Evolutionary conservation across 2,888 invertebrate species (phyloP), one percentile per base, ranked within the genome.

Genomic region (Rhingia campestris): DNA sequence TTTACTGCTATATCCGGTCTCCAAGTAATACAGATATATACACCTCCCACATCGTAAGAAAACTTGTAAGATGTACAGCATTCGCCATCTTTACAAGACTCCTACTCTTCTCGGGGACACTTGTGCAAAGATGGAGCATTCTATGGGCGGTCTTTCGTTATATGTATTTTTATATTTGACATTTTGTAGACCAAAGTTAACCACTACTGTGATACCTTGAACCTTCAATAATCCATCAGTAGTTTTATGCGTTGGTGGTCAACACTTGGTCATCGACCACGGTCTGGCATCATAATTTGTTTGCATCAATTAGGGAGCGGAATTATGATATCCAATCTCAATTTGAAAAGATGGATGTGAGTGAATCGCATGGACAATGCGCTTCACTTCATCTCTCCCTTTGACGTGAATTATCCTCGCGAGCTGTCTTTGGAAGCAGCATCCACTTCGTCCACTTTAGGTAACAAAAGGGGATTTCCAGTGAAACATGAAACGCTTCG

Each of bases 301-400:
- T 76, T 76, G 64, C 81, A 53, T 81, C 81, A 77, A 76, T 77
- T 81, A 81, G 54, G 22, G 53, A 64, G 30, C 41, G 9, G 32
- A 81, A 66, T 81, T 76, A 76, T 77, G 66, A 70, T 80, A 80
- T 59, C 53, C 59, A 74, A 67, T 80, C 54, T 47, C 59, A 37
- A 35, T 41, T 47, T 5, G 33, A 53, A 66, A 45, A 76, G 70
- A 81, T 70, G 45, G 81, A 81, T 75, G 45, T 41, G 33, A 6
- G 12, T 61, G 39, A 39, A 51, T 35, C 22, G 41, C 35, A 14
- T n/a, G 41, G 12, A 32, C 41, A 41, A 30, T 61, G 37, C 35
- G n/a, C 7, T 0, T 32, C 49, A 41, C 7, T 22, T 22, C 49
- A 58, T 41, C 56, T 69, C 75, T 75, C 75, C 35, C 67, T 56